Base-by-base conservation (phyloP, 1,140 invertebrate genomes). In the Aphelenchoides besseyi region DNA sequence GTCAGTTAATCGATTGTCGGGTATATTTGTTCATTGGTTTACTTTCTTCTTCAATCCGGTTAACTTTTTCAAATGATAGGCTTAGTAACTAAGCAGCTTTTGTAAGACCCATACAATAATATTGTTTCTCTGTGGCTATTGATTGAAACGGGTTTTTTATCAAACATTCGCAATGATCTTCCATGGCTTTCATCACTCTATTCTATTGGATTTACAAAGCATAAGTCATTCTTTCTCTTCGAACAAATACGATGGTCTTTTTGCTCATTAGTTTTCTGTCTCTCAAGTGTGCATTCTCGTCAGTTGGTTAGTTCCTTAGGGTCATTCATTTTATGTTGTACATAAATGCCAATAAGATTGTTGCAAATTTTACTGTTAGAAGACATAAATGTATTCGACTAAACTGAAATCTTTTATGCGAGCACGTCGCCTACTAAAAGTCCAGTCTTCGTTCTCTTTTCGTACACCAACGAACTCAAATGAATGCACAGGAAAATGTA, bases 131-230 rank as follows among this genome's bases (percentile, higher is more conserved):
- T n/a, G n/a, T n/a, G n/a, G n/a, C n/a, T n/a, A n/a, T n/a, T n/a
- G n/a, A n/a, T n/a, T 23, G 41, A 48, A 12, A 16, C 41, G 41
- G 41, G 41, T 48, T 16, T 23, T 23, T 23, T 23, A 16, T 48
- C 41, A 23, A 48, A 48, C 41, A 48, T 48, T 48, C 41, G 41
- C 41, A 48, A 48, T 48, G 41, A 48, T 48, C 41, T 48, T 48
- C 23, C 23, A n/a, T 23, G 41, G 41, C 41, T 48, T 48, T 48
- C 41, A 48, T 23, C 41, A 48, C 41, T 48, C 41, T 48, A 16
- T 23, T 23, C 41, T 12, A 16, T 23, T 23, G 41, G 23, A 12
- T 48, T 12, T 12, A 48, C 12, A 23, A 48, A 12, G 12, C 41
- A 16, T 48, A 12, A 23, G 41, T 48, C 23, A 12, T 48, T 48